Evolutionary conservation across 2,797 vertebrate genomes (phyloP).

Genomic region (Artibeus lituratus): DNA sequence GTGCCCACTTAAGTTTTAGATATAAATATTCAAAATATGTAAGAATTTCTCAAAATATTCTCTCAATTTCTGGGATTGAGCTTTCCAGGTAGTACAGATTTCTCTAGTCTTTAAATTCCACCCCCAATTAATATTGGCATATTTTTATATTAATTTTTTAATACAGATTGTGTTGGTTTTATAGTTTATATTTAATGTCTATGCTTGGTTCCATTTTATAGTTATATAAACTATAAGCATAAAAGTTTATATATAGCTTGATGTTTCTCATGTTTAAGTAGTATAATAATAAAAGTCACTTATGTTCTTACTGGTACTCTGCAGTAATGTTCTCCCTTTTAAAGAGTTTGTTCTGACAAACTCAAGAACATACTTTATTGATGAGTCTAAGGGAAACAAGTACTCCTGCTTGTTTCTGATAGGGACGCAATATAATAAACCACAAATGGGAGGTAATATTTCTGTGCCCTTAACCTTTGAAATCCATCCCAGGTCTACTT

Average conservation of each 20-base stretch:
- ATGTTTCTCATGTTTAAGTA: background rate
- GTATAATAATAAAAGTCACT: constrained; percentile 33
- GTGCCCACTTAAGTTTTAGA: background rate
- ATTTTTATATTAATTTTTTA: background rate
- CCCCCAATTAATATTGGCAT: background rate
- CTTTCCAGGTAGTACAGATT: background rate
- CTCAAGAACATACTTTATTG: background rate
- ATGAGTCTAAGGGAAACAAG: background rate
- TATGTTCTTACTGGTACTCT: background rate
- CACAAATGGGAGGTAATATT: background rate
- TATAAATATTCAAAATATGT: background rate
- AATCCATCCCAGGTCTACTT: background rate
- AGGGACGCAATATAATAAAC: background rate
- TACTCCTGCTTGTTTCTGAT: background rate
- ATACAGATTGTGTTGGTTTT: background rate
- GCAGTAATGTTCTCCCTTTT: background rate
- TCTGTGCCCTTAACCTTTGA: background rate
- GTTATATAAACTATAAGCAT: constrained; percentile 8
- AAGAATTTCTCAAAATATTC: background rate
- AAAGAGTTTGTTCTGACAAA: background rate
- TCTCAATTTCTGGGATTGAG: background rate
- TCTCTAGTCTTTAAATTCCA: background rate
- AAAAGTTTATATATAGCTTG: background rate
- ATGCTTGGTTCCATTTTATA: background rate
- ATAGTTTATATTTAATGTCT: background rate